Base-by-base conservation (phyloP, 1,140 invertebrate species). In the Belonocnema kinseyi region DNA sequence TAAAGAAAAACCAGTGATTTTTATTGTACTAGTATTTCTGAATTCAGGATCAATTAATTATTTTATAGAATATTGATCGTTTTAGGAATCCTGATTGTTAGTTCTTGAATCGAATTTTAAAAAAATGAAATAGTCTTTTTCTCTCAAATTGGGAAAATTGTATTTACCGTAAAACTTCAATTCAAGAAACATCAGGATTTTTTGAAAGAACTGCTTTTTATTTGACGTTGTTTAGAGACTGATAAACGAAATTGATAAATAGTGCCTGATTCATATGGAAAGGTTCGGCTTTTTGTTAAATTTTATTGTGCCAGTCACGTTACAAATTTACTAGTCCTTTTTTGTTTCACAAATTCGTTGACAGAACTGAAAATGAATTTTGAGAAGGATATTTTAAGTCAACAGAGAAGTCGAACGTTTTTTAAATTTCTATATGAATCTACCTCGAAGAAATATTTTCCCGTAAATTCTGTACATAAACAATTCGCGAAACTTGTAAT, bases 371-470 rank as follows among this genome's bases (percentile, higher is more conserved):
- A 58, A 58, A 46, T 56, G 33, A 78, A 50, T 16, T 76, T n/a
- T 17, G 54, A 75, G 16, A 80, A 79, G 61, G 80, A 66, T 76
- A 77, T 80, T 77, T 77, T 71, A 52, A 78, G 74, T 33, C 26
- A 33, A 5, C 77, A 77, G 17, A 73, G 50, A 19, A 77, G 71
- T 73, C 77, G 46, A 40, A 52, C 14, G 16, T 77, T 82, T 82
- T 80, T 76, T 76, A 75, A 54, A 72, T 77, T 76, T 70, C 12
- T 50, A 52, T 53, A 56, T 74, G 73, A 33, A 33, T 61, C 52
- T 72, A 78, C 66, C 19, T 76, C n/a, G 21, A 73, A 75, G 3
- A 19, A 78, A 73, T 71, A 52, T 66, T 40, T 56, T 26, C 56
- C 70, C 16, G 19, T 54, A 19, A 72, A 76, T 77, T 53, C 6